A percentile compares a stretch with the other conserved stretches of the same genome.
Evolutionary conservation across 2,888 invertebrate genomes (phyloP).

Genomic region (Oligia strigilis): DNA sequence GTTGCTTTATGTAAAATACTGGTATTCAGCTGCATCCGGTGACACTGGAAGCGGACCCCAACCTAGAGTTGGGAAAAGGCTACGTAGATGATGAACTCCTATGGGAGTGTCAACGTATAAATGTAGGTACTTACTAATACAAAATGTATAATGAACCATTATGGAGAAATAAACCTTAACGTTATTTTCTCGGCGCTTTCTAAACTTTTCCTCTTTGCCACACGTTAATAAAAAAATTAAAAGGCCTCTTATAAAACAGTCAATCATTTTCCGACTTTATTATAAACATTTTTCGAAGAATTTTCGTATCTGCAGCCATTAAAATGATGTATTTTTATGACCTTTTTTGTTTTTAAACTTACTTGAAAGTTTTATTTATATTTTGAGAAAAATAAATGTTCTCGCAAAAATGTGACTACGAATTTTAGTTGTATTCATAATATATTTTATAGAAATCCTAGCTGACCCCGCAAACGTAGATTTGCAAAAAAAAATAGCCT

Average conservation of each 20-base stretch:
- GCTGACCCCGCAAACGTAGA: too few species aligned
- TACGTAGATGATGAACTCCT: background rate
- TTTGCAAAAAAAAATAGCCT: too few species aligned
- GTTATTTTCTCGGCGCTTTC: background rate
- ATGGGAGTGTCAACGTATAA: background rate
- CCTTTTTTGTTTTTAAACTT: too few species aligned
- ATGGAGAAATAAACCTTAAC: background rate
- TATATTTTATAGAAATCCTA: background rate
- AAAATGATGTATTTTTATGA: too few species aligned
- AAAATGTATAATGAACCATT: background rate
- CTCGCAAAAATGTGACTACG: background rate
- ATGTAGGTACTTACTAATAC: too few species aligned
- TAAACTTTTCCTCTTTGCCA: constrained; percentile 11
- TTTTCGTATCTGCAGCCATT: constrained; percentile 1
- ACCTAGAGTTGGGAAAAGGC: background rate
- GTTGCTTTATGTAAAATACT: background rate
- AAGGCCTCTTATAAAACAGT: constrained; percentile 10
- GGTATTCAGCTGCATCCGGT: background rate
- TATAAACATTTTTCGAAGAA: constrained; percentile 9
- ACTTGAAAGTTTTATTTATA: constrained; percentile 5
- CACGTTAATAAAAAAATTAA: constrained; percentile 29
- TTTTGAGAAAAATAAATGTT: constrained; percentile 7
- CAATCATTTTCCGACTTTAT: background rate
- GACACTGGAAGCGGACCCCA: background rate
- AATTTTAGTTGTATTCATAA: background rate